Conservation (phyloP, 2,888 invertebrate genomes). For the Tachystola acroxantha region DNA sequence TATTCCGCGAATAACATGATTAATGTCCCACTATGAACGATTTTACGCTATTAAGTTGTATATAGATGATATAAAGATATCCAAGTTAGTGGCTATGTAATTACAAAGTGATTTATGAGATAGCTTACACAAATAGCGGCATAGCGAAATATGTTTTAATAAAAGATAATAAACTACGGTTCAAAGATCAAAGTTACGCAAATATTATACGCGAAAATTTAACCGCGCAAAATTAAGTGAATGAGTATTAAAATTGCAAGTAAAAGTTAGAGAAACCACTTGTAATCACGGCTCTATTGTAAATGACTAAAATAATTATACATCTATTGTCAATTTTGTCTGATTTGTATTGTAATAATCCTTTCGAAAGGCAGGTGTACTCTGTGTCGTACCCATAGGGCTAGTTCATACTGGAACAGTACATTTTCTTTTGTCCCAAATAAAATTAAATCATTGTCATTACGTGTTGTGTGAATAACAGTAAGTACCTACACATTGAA, state of each 20-base stretch:
- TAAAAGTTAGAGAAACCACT: conserved; percentile 11
- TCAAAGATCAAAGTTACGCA: conserved; percentile 4
- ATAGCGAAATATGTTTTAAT: conserved; percentile 28
- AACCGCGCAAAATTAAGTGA: not conserved
- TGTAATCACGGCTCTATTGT: conserved; percentile 10
- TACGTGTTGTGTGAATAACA: too few species aligned
- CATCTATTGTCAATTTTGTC: not conserved
- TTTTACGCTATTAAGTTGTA: conserved; percentile 41
- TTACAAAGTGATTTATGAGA: conserved; percentile 53
- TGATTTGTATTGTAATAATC: conserved; percentile 1
- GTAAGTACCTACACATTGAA: too few species aligned
- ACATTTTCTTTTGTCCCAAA: too few species aligned
- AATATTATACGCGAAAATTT: not conserved
- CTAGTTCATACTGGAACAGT: not conserved
- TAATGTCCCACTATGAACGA: conserved; percentile 24
- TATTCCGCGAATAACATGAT: conserved; percentile 25
- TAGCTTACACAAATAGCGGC: conserved; percentile 37
- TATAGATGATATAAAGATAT: conserved; percentile 63
- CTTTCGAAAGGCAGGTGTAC: conserved; percentile 1
- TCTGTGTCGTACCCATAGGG: not conserved
- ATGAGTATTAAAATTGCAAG: conserved; percentile 4
- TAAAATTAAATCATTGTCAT: too few species aligned
- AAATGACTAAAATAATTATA: conserved; percentile 5
- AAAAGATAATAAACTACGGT: not conserved
- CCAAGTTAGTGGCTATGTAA: conserved; percentile 45